These are phyloP conservation scores for Branchinecta sandiegonensis DNA, from an alignment of 2,888 invertebrate genomes.

Conservation along the genomic window DNA sequence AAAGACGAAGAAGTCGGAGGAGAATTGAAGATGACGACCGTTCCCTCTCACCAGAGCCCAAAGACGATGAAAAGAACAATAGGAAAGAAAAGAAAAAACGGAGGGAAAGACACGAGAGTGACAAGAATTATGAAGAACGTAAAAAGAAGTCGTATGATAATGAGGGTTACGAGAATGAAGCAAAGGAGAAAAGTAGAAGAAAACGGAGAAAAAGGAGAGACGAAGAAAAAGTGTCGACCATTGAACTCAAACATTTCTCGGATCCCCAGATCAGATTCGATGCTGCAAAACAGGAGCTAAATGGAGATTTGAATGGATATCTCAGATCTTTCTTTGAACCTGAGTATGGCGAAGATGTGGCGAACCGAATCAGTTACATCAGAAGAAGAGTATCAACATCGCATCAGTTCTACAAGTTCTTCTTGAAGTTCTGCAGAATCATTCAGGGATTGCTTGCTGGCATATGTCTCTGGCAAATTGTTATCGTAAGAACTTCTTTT, in stretches of 20 bases:
- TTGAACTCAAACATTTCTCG: background rate
- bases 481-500: background rate
- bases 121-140: background rate
- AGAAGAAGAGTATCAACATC: conserved; percentile 10
- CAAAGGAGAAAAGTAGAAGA: background rate
- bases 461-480: conserved; percentile 16
- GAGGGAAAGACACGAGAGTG: background rate
- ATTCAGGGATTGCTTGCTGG: conserved; percentile 17
- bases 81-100: background rate
- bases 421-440: conserved; percentile 4
- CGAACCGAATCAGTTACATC: background rate
- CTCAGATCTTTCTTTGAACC: background rate
- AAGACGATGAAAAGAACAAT: background rate
- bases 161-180: background rate
- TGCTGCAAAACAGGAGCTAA: background rate
- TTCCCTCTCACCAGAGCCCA: background rate
- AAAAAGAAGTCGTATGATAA: background rate
- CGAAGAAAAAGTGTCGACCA: conserved; percentile 11
- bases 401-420: conserved; percentile 3
- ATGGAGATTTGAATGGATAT: background rate
- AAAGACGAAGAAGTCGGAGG: background rate
- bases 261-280: background rate
- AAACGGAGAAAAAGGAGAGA: background rate
- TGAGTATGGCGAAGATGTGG: conserved; percentile 7
- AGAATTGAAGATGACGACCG: background rate